Base-by-base conservation (phyloP, 2,888 invertebrate species). In the Bellardia pandia region DNA sequence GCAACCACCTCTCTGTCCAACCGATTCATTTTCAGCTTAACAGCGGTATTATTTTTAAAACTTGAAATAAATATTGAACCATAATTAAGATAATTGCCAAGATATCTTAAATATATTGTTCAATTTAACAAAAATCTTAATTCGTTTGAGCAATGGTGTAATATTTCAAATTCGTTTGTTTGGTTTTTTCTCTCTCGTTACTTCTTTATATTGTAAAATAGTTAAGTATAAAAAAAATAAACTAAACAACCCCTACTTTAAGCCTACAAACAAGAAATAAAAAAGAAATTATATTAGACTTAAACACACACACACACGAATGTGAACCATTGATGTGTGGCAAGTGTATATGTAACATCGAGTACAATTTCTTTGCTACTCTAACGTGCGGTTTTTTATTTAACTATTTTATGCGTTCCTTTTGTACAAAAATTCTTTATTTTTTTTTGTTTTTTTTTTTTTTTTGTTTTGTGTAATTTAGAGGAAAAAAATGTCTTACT, bases 171-270 rank as follows among this genome's bases (percentile, higher is more conserved):
- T 33, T 60, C 33, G 56, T 23, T 56, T 56, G n/a, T n/a, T 2
- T 23, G 9, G 5, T 8, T 16, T 56, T 14, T n/a, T 53, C 45
- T 33, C 53, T 56, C n/a, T 9, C 30, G 2, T 60, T 33, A 60
- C 2, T 1, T 8, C 5, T 66, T 9, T 14, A 40, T 64, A 60
- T 45, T 64, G 33, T 37, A 45, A 81, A 81, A 74, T 80, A 58
- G 64, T 72, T 78, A 58, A 68, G 45, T 45, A 30, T 14, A n/a
- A 37, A 14, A 62, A 62, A 16, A 66, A 40, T 37, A 40, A 77
- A 58, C 16, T 2, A 86, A 77, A 58, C 76, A 81, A 81, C 85
- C 81, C 86, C 82, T 82, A 82, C 74, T 58, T 62, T 45, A 68
- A 64, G 74, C 51, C 74, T 71, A 85, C 23, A 33, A 71, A 40